A percentile compares a stretch with the other conserved stretches of the same genome.
Conservation (phyloP, 2,113 vertebrate genomes). For the Poecile atricapillus region DNA sequence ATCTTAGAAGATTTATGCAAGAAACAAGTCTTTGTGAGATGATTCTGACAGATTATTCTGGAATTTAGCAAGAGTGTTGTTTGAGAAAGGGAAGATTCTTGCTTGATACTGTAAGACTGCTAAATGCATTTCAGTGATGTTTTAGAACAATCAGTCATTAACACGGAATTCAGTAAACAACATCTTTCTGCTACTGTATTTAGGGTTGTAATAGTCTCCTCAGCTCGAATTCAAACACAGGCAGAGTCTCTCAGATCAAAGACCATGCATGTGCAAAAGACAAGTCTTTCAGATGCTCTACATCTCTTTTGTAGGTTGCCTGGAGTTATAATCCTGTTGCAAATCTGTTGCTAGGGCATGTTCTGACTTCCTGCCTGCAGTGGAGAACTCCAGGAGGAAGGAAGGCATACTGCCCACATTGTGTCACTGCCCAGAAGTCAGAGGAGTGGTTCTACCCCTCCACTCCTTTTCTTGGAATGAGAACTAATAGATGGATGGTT, state of each 20-base stretch:
- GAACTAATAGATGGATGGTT: background rate
- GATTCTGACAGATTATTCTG: background rate
- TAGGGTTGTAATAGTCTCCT: background rate
- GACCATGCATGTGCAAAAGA: background rate
- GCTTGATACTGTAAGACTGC: background rate
- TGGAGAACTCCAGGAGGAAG: background rate
- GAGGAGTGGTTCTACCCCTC: background rate
- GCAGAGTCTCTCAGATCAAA: background rate
- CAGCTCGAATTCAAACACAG: background rate
- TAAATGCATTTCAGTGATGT: background rate
- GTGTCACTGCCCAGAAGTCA: background rate
- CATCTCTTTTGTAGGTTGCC: background rate
- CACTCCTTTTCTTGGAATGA: background rate
- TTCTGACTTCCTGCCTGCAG: background rate
- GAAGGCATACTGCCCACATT: background rate
- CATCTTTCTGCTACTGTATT: background rate
- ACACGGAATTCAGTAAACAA: background rate
- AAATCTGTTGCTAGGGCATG: background rate
- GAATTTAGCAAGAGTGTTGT: background rate
- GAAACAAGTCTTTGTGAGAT: background rate
- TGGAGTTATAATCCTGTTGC: background rate
- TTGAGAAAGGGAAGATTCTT: background rate
- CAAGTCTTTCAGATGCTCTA: background rate
- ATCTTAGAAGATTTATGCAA: background rate
- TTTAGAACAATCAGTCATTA: background rate